These are phyloP conservation scores for Borostomias antarcticus DNA, from an alignment of 2,797 vertebrate species.

Conservation along the genomic window DNA sequence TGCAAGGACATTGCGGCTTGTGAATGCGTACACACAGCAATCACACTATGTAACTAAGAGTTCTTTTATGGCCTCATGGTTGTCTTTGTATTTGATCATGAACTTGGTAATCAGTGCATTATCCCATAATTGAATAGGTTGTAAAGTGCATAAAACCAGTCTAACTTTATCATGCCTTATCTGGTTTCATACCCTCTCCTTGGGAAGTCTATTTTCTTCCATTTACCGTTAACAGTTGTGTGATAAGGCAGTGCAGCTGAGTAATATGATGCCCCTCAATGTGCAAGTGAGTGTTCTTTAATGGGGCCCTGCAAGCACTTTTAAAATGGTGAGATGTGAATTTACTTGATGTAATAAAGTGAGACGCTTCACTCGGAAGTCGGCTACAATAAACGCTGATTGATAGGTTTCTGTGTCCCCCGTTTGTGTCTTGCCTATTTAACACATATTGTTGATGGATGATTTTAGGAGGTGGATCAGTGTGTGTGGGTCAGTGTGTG, in stretches of 20 bases:
- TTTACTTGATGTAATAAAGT: slow-evolving; percentile 13
- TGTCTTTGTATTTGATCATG: slow-evolving; percentile 55
- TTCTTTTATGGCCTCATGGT: too few relatives aligned
- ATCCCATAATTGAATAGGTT: slow-evolving; percentile 52
- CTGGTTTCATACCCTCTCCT: slow-evolving; percentile 52
- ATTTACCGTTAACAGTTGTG: slow-evolving; percentile 63
- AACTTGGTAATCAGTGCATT: slow-evolving; percentile 47
- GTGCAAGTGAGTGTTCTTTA: slow-evolving; percentile 33
- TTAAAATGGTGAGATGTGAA: slow-evolving; percentile 20
- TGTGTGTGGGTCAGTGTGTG: too few relatives aligned
- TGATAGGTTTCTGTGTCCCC: too few relatives aligned
- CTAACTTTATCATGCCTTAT: slow-evolving; percentile 62
- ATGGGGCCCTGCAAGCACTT: slow-evolving; percentile 35
- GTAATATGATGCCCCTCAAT: slow-evolving; percentile 45
- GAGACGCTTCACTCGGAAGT: too few relatives aligned
- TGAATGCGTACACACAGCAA: too few relatives aligned
- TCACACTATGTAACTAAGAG: too few relatives aligned
- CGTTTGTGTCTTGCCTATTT: too few relatives aligned
- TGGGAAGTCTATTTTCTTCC: slow-evolving; percentile 58
- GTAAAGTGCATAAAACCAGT: slow-evolving; percentile 44
- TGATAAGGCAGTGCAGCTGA: slow-evolving; percentile 59
- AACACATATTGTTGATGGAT: too few relatives aligned
- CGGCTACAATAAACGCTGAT: too few relatives aligned
- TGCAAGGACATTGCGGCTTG: too few relatives aligned
- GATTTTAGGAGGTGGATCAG: too few relatives aligned